Percentiles rank a stretch among this genome's conserved stretches.
Evolutionary conservation across 2,797 vertebrate species (phyloP).

Genomic region (Notolepis coatsorum): DNA sequence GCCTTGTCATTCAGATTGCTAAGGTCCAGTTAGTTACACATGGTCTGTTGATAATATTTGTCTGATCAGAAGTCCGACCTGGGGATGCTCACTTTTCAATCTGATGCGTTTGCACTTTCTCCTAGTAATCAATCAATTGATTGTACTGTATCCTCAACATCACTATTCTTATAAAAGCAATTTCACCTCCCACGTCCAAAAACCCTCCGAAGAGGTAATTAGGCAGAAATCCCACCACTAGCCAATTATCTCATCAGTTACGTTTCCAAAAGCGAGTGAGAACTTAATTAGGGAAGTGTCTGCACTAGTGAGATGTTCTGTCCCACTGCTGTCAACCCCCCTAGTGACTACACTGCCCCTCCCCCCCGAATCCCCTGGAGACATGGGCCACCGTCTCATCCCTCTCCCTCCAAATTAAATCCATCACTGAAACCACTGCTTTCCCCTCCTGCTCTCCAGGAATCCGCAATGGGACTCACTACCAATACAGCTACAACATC

Average conservation of each 20-base stretch:
- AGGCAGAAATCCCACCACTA: constrained; percentile 68
- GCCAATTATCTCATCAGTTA: constrained; percentile 83
- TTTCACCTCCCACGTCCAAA: constrained; percentile 63
- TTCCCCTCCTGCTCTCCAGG: constrained; percentile 39
- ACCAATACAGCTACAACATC: constrained; percentile 44
- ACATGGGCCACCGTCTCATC: constrained; percentile 45
- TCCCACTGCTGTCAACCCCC: constrained; percentile 68
- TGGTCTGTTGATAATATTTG: too few relatives aligned
- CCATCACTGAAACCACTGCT: constrained; percentile 47
- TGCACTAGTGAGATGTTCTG: constrained; percentile 61
- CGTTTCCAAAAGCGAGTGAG: constrained; percentile 69
- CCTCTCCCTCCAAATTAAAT: constrained; percentile 54
- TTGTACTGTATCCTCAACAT: constrained; percentile 53
- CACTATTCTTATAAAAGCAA: constrained; percentile 59
- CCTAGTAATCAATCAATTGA: constrained; percentile 63
- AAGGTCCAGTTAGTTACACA: too few relatives aligned
- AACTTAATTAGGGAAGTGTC: constrained; percentile 76
- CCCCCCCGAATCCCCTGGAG: constrained; percentile 43
- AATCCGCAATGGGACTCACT: constrained; percentile 30
- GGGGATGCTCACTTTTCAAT: constrained; percentile 15
- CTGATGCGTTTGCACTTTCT: constrained; percentile 40
- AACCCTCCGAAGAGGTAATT: constrained; percentile 70
- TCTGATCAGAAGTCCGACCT: too few relatives aligned
- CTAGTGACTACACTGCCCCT: constrained; percentile 52
- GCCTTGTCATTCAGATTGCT: too few relatives aligned